Percentiles rank a stretch among this genome's conserved stretches.
Conservation (phyloP, 1,140 invertebrate genomes). For the Aleiodes sp. region DNA sequence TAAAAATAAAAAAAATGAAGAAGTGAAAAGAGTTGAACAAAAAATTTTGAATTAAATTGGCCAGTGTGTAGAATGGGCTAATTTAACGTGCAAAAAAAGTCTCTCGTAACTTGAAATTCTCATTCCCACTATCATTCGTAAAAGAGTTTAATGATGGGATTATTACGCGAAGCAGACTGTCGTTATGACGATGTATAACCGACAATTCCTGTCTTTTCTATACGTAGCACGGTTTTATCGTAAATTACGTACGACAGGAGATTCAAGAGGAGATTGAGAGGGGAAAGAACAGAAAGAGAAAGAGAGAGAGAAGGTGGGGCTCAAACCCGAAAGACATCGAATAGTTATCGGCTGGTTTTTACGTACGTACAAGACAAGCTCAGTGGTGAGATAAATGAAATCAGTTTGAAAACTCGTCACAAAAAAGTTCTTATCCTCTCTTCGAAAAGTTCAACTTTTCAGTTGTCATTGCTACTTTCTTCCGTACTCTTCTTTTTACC, state of each 20-base stretch:
- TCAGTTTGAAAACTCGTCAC: slow-evolving; percentile 8
- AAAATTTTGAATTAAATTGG: no score
- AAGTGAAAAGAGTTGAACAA: no score
- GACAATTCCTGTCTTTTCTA: not conserved
- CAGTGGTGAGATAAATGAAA: slow-evolving; percentile 16
- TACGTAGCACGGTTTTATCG: slow-evolving; percentile 1
- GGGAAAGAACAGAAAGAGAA: not conserved
- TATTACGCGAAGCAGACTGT: not conserved
- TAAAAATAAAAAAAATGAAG: not conserved
- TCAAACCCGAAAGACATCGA: not conserved
- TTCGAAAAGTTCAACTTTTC: not conserved
- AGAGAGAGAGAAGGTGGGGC: no score
- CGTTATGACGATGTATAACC: slow-evolving; percentile 5
- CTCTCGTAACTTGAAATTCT: not conserved
- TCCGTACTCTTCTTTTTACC: not conserved
- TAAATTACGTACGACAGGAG: slow-evolving; percentile 6
- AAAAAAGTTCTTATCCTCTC: slow-evolving; percentile 2
- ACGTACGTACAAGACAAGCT: not conserved
- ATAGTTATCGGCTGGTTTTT: slow-evolving; percentile 12
- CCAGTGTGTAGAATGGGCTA: not conserved
- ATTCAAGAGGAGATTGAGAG: not conserved
- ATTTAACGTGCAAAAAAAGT: not conserved
- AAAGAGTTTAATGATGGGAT: not conserved
- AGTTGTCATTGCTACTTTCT: not conserved
- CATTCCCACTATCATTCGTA: not conserved